Conservation (phyloP, 2,888 invertebrate species). For the Meandrusa payeni region DNA sequence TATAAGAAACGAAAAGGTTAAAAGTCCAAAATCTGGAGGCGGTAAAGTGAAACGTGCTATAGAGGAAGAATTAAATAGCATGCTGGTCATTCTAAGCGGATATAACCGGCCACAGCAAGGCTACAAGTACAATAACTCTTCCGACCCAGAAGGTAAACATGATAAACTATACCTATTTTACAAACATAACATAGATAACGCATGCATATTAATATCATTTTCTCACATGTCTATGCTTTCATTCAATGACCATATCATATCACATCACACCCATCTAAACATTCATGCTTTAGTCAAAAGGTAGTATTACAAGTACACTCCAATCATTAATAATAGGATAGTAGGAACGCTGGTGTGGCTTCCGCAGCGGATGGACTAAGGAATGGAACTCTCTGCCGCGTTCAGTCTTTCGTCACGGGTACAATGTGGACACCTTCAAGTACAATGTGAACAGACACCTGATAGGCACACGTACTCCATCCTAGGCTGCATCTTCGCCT, state of each 20-base stretch:
- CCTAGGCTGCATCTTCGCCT: too few relatives aligned
- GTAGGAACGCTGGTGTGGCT: too few relatives aligned
- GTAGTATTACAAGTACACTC: too few relatives aligned
- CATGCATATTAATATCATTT: constrained; percentile 10
- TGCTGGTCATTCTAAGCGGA: constrained; percentile 61
- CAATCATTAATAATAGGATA: too few relatives aligned
- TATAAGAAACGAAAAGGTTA: constrained; percentile 43
- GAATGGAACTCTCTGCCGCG: too few relatives aligned
- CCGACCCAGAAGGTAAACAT: constrained; percentile 51
- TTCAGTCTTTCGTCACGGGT: too few relatives aligned
- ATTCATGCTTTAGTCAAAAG: constrained; percentile 58
- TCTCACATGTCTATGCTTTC: constrained; percentile 11
- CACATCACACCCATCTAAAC: constrained; percentile 30
- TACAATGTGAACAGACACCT: too few relatives aligned
- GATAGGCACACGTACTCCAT: too few relatives aligned
- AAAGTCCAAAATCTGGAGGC: constrained; percentile 26
- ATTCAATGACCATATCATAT: constrained; percentile 18
- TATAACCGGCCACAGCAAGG: constrained; percentile 45
- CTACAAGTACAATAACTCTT: constrained; percentile 47
- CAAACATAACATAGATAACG: too few relatives aligned
- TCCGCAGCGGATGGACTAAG: too few relatives aligned
- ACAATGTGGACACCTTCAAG: too few relatives aligned
- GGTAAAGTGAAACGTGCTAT: constrained; percentile 48
- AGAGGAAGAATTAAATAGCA: constrained; percentile 51
- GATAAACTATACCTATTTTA: too few relatives aligned